phyloP scores from a whole-genome alignment of 2,113 vertebrate genomes.

The Reinhardtius hippoglossoides region DNA sequence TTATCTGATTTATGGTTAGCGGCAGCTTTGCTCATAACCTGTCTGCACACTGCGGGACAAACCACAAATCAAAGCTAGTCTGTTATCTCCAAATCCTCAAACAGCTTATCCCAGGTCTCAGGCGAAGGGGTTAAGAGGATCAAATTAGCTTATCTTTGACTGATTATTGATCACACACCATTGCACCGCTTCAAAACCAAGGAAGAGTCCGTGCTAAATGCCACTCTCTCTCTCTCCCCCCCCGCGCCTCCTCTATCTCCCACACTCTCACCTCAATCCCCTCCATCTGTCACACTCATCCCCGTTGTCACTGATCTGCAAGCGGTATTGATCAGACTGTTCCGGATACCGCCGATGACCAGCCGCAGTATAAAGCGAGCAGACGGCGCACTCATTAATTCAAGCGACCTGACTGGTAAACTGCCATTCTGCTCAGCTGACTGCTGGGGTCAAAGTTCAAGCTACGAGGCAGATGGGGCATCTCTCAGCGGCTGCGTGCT shows the following conservation, averaged over 20 bases:
- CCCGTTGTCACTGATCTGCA: conserved; percentile 32
- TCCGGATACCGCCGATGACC: conserved; percentile 26
- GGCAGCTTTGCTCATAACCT: conserved; percentile 14
- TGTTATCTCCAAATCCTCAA: conserved; percentile 27
- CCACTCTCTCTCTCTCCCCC: background rate
- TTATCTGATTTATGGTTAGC: conserved; percentile 6
- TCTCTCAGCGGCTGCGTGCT: conserved; percentile 10
- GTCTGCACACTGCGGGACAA: background rate
- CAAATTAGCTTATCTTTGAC: conserved; percentile 38
- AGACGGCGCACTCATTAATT: conserved; percentile 61
- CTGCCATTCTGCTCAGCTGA: conserved; percentile 44
- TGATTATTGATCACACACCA: conserved; percentile 33
- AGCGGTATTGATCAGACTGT: conserved; percentile 58
- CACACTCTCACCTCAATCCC: conserved; percentile 26
- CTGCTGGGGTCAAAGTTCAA: conserved; percentile 64
- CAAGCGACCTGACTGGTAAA: conserved; percentile 50
- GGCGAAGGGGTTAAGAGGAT: background rate
- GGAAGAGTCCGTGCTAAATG: conserved; percentile 9
- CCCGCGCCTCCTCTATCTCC: background rate
- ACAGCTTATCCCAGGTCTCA: conserved; percentile 9
- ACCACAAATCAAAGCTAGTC: conserved; percentile 10
- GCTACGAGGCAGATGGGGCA: conserved; percentile 56
- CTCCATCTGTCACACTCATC: conserved; percentile 51
- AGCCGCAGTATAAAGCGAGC: conserved; percentile 26
- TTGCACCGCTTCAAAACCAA: background rate